A percentile compares a stretch with the other conserved stretches of the same genome.
These are phyloP conservation scores for Anagyrus pseudococci DNA, from an alignment of 2,888 invertebrate species.

Conservation along the genomic window DNA sequence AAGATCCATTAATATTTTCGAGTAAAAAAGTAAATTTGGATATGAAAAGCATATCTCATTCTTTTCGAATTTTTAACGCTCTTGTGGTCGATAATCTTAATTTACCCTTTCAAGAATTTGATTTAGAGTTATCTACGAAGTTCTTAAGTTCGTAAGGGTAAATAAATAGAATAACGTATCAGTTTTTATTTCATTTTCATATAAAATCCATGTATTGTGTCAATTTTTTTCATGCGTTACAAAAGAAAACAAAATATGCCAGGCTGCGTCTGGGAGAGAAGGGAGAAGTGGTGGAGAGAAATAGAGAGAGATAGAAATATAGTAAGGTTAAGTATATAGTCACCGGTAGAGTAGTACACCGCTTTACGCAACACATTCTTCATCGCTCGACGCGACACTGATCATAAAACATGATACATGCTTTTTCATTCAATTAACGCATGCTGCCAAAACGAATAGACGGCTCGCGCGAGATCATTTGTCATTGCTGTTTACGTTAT, in stretches of 20 bases:
- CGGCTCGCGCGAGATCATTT: no score
- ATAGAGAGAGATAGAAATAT: background rate
- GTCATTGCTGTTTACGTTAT: no score
- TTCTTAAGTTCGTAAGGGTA: no score
- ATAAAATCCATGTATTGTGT: constrained; percentile 48
- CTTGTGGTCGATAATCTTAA: no score
- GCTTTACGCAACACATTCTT: constrained; percentile 23
- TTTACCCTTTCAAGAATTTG: no score
- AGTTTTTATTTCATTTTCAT: constrained; percentile 34
- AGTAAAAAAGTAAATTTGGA: background rate
- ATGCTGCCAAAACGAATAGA: constrained; percentile 21
- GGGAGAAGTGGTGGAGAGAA: constrained; percentile 1
- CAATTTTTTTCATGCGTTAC: constrained; percentile 45
- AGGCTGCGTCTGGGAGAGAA: constrained; percentile 38
- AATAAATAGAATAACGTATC: constrained; percentile 4
- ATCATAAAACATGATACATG: no score
- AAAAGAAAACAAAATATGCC: constrained; percentile 43
- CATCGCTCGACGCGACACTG: constrained; percentile 14
- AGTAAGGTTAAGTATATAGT: constrained; percentile 42
- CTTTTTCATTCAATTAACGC: constrained; percentile 16
- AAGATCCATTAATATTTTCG: background rate
- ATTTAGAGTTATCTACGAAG: no score
- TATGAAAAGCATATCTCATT: no score
- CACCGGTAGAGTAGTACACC: constrained; percentile 34
- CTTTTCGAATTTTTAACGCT: no score